Base-by-base conservation (phyloP, 1,140 invertebrate species). In the Ceratosolen solmsi region DNA sequence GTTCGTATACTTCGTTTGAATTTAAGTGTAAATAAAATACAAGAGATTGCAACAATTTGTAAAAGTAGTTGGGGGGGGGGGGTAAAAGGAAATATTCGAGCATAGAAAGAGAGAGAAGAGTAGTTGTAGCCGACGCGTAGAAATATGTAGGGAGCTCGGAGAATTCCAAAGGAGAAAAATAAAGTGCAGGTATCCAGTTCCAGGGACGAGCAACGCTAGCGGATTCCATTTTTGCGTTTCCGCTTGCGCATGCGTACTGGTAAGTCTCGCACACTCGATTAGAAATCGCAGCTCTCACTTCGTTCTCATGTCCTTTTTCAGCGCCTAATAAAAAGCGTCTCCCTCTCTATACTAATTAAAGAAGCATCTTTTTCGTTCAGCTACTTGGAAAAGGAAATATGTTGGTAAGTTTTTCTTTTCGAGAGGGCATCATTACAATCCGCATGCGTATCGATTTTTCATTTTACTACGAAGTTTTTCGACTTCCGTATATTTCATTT, bases 211-310 rank as follows among this genome's bases (percentile, higher is more conserved):
- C 41, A 46, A 9, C 11, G 41, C 63, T 33, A 68, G 33, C 56
- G 25, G 46, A 78, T 49, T 78, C 65, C 36, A 80, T 80, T 80
- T 80, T 73, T 68, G 11, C 54, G 51, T 49, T 80, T 73, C 70
- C 78, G 51, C 36, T 36, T 54, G 30, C 20, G 38, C 63, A 38
- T 17, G 38, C 60, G 60, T 30, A 15, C 30, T 71, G 63, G 49
- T 54, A 79, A 79, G 22, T 33, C 63, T 79, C 65, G 65, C 77
- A 68, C 46, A 49, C 41, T 70, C 63, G 65, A 58, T 79, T 79
- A 79, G 77, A 79, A 79, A 79, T 79, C 63, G 77, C 63, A 22
- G 75, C 58, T 65, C 58, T 65, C 75, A 20, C 56, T 76, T 33
- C 36, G n/a, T 51, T n/a, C 20, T 22, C 36, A 27, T 49, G 77